These are phyloP conservation scores for Delia radicum DNA, from an alignment of 1,140 invertebrate species.

Conservation along the genomic window DNA sequence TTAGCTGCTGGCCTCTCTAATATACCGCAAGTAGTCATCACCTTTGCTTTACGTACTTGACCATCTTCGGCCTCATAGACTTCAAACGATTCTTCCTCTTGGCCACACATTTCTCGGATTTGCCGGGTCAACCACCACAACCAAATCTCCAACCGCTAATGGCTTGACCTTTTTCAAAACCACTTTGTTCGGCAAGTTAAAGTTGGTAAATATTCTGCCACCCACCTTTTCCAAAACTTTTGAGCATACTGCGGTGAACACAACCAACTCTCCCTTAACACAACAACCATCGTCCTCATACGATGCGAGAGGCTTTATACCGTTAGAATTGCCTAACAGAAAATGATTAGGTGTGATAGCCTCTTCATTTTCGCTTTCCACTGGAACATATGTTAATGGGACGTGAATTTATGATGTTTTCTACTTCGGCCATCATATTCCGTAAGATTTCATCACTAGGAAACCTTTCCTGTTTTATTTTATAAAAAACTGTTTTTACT, in stretches of 20 bases:
- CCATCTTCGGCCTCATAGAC: background rate
- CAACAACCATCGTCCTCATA: background rate
- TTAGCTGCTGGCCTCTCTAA: conserved; percentile 15
- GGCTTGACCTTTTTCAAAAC: background rate
- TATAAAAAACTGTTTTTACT: conserved; percentile 16
- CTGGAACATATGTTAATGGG: background rate
- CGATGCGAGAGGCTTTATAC: background rate
- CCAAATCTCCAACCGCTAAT: background rate
- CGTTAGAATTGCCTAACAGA: background rate
- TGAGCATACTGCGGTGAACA: background rate
- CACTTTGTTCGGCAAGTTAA: background rate
- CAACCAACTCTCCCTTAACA: background rate
- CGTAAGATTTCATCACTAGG: background rate
- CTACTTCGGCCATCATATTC: background rate
- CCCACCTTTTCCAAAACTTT: conserved; percentile 26
- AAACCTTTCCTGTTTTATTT: background rate
- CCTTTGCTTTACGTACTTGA: conserved; percentile 24
- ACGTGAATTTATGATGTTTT: conserved; percentile 4
- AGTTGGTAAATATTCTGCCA: conserved; percentile 24
- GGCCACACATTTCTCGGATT: conserved; percentile 32
- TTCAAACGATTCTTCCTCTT: conserved; percentile 21
- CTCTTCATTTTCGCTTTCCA: background rate
- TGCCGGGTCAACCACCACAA: conserved; percentile 28
- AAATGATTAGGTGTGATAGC: background rate
- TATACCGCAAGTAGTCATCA: background rate